Evolutionary conservation across 2,888 invertebrate species (phyloP), one percentile per base, ranked within the genome.

Genomic region (Trissolcus japonicus): DNA sequence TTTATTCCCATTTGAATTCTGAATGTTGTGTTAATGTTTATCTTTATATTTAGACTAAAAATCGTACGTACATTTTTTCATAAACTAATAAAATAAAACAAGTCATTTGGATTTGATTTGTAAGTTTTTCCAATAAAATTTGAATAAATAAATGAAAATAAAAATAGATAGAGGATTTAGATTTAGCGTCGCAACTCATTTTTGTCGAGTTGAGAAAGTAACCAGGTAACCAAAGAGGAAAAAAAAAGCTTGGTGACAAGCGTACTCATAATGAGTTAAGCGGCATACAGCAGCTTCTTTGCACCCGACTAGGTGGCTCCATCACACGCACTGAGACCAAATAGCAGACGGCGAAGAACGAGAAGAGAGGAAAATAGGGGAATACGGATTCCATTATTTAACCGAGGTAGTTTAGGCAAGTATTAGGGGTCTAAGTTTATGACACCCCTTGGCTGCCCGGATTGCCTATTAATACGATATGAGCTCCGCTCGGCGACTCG

Each of bases 401-500:
- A 88, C 87, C 87, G 86, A 87, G 87, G 87, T 88, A 88, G 88
- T 88, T 88, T 88, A 88, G 86, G 85, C 87, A 87, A 87, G 88
- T 88, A 88, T 88, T 88, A 88, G 87, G 88, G 88, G 88, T 87
- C 88, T 85, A 87, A 87, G 88, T 88, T 88, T 88, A 88, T 88
- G 88, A 88, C 88, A 88, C 88, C 87, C 88, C 88, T 86, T 86
- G 85, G 86, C 85, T 86, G 86, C 85, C 86, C 86, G 88, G 88
- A 86, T 86, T 86, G 89, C 89, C 89, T 88, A 89, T 89, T 89
- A 89, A 89, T 89, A 89, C 88, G 88, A 89, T 89, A 89, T 89
- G 89, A 89, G 89, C 84, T 85, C 82, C 83, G 85, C 83, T 84
- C 84, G 82, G 79, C 79, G 80, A 79, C 80, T 78, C 65, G 69